These are phyloP conservation scores for Zoanthus sociatus DNA, from an alignment of 92 coral and sea anemone species.

Conservation along the genomic window DNA sequence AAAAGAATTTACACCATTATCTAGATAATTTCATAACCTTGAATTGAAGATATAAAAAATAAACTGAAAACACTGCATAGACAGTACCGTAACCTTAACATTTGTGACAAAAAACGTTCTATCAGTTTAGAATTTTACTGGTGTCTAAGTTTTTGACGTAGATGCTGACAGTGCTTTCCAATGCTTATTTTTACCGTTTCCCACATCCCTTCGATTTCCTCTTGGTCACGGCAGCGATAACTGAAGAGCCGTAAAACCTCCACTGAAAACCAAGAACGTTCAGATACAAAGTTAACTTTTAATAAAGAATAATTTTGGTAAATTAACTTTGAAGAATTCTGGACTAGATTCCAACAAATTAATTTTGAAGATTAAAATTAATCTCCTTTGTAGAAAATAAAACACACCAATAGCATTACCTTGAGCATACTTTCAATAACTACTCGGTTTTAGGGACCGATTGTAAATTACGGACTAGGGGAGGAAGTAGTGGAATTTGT, in stretches of 20 bases:
- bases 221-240: slow-evolving; percentile 3
- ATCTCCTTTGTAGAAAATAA: neutral
- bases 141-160: neutral
- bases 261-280: neutral
- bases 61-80: no score
- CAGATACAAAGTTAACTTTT: neutral
- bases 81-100: neutral
- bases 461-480: no score
- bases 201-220: slow-evolving; percentile 1
- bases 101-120: neutral
- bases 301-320: neutral
- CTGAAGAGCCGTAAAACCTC: slow-evolving; percentile 3
- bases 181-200: slow-evolving; percentile 14
- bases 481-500: no score
- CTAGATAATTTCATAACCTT: no score
- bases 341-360: neutral
- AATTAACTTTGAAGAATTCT: neutral
- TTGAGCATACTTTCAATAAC: no score
- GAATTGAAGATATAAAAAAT: no score
- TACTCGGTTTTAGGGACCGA: no score
- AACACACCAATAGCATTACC: no score
- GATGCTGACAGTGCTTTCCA: slow-evolving; percentile 20
- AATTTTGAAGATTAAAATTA: neutral
- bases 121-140: neutral
- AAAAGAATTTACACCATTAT: no score